phyloP scores from a whole-genome alignment of 2,797 vertebrate genomes.

The Denticeps clupeoides region DNA sequence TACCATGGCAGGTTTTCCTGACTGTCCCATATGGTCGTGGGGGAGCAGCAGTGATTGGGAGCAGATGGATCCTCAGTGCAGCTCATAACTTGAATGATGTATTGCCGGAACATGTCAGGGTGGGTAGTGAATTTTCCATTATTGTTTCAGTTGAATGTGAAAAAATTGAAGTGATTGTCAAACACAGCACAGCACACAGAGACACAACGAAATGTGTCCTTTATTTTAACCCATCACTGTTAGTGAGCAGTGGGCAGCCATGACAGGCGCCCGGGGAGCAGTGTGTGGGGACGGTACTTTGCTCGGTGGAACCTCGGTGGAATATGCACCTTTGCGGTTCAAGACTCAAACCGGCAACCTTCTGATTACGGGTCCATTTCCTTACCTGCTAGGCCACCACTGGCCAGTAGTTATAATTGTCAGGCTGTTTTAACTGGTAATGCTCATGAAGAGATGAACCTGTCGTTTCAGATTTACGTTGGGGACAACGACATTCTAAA shows the following conservation, averaged over 20 bases:
- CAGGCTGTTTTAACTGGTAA: not conserved
- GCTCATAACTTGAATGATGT: not conserved
- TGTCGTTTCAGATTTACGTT: slow-evolving; percentile 34
- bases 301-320: too few relatives aligned
- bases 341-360: too few relatives aligned
- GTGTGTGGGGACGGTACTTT: too few relatives aligned
- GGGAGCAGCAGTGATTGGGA: slow-evolving; percentile 8
- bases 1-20: slow-evolving; percentile 10
- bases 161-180: not conserved
- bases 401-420: not conserved
- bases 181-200: too few relatives aligned
- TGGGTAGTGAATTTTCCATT: not conserved
- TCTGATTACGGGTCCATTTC: too few relatives aligned
- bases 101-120: not conserved
- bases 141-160: not conserved
- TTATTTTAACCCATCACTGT: too few relatives aligned
- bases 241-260: too few relatives aligned
- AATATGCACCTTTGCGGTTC: too few relatives aligned
- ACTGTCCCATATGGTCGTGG: rapidly evolving
- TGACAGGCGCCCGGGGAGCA: too few relatives aligned
- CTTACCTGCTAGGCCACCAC: too few relatives aligned
- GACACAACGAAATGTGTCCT: too few relatives aligned
- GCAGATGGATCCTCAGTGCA: slow-evolving; percentile 15
- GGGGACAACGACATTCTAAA: slow-evolving; percentile 21
- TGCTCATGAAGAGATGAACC: not conserved